Conservation (phyloP, 1,140 invertebrate genomes). For the Orchestia grillus region DNA sequence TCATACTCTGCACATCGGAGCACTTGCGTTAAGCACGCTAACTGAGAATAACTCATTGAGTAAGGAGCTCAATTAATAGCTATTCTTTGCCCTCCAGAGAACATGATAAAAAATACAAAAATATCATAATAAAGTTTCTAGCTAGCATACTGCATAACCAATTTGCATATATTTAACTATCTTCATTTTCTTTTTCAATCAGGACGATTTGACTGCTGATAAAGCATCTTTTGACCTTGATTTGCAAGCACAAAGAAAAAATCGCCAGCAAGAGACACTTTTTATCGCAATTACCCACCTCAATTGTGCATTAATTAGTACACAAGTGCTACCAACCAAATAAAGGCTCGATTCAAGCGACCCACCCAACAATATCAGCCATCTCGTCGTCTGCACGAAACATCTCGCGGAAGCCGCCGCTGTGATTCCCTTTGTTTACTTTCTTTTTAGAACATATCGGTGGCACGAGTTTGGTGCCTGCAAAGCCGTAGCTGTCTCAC, state of each 20-base stretch:
- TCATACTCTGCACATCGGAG: background rate
- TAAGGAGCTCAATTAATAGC: background rate
- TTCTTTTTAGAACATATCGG: background rate
- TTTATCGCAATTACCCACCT: background rate
- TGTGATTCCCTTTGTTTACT: background rate
- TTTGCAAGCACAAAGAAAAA: background rate
- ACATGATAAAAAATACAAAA: too few relatives aligned
- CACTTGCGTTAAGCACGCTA: background rate
- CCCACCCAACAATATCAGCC: background rate
- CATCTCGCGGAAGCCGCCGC: background rate
- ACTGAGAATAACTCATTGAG: background rate
- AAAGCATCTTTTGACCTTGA: background rate
- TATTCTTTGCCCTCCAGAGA: too few relatives aligned
- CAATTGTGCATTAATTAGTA: background rate
- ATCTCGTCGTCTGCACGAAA: background rate
- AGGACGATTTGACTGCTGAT: background rate
- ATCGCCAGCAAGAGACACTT: too few relatives aligned
- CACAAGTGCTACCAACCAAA: too few relatives aligned
- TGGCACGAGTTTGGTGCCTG: background rate
- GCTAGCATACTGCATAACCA: background rate
- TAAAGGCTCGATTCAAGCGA: background rate
- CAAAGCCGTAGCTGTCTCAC: slow-evolving; percentile 14
- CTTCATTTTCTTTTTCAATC: background rate
- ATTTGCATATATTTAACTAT: background rate
- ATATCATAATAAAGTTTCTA: background rate